Percentiles rank a stretch among this genome's conserved stretches.
These are phyloP conservation scores for Merodon equestris DNA, from an alignment of 2,888 invertebrate species.

Conservation along the genomic window DNA sequence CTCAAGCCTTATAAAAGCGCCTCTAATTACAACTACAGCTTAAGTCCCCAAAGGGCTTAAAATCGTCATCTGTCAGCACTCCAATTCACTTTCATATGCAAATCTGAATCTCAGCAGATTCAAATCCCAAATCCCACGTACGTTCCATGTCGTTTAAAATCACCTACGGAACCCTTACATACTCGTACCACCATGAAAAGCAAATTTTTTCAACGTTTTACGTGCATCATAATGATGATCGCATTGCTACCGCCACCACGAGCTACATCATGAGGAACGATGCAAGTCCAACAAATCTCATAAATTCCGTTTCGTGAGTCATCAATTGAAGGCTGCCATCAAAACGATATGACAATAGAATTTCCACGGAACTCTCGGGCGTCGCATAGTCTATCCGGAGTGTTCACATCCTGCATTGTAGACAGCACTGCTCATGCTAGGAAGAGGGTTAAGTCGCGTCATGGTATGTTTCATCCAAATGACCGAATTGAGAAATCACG, in stretches of 20 bases:
- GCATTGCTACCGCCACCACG: not conserved
- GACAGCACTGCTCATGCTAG: not conserved
- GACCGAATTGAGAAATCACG: constrained; percentile 64
- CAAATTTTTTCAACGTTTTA: not conserved
- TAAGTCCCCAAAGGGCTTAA: not conserved
- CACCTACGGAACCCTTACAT: too few relatives aligned
- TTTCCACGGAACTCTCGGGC: constrained; percentile 24
- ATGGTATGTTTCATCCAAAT: constrained; percentile 16
- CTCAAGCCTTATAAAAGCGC: too few relatives aligned
- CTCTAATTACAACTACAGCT: too few relatives aligned
- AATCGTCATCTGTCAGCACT: not conserved
- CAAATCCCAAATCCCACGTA: too few relatives aligned
- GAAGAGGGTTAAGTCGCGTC: not conserved
- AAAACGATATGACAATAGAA: constrained; percentile 46
- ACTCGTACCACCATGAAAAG: not conserved
- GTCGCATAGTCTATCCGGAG: not conserved
- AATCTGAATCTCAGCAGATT: not conserved
- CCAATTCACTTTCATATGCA: not conserved
- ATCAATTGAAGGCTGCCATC: constrained; percentile 50
- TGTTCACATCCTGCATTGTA: constrained; percentile 14
- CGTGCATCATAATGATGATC: constrained; percentile 1
- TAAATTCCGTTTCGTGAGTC: constrained; percentile 49
- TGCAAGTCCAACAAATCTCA: constrained; percentile 3
- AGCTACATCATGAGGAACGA: constrained; percentile 15
- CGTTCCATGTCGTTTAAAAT: too few relatives aligned